Percentiles rank a stretch among this genome's conserved stretches.
Evolutionary conservation across 2,888 invertebrate species (phyloP).

Genomic region (Acronicta aceris): DNA sequence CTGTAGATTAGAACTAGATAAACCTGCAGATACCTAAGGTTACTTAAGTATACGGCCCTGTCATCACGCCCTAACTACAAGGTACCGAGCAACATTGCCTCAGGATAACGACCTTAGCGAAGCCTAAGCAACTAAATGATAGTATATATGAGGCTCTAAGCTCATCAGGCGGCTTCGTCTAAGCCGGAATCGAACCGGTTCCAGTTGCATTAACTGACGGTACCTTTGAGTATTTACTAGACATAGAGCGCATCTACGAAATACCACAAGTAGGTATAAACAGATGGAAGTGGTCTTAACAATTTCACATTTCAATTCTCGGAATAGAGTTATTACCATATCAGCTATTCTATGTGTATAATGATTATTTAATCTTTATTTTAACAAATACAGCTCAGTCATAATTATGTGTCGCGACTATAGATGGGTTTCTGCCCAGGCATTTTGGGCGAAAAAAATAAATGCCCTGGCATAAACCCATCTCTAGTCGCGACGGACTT

Average conservation of each 20-base stretch:
- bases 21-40: conserved; percentile 12
- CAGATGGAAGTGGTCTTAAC: too few species aligned
- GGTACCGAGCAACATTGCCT: conserved; percentile 6
- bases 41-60: conserved; percentile 5
- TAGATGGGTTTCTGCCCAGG: too few species aligned
- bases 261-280: background rate
- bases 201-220: background rate
- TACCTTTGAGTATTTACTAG: conserved; percentile 5
- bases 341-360: too few species aligned
- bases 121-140: conserved; percentile 36
- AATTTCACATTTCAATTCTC: too few species aligned
- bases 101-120: conserved; percentile 35
- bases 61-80: conserved; percentile 23
- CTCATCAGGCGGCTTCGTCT: conserved; percentile 36
- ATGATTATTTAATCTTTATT: too few species aligned
- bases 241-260: conserved; percentile 9
- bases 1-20: background rate
- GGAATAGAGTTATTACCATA: too few species aligned
- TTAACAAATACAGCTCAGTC: too few species aligned
- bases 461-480: too few species aligned
- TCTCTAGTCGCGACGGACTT: too few species aligned
- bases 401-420: too few species aligned
- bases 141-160: conserved; percentile 33
- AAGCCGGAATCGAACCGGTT: conserved; percentile 50
- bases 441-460: too few species aligned